Conservation (phyloP, 2,888 invertebrate genomes). For the Tipula unca region DNA sequence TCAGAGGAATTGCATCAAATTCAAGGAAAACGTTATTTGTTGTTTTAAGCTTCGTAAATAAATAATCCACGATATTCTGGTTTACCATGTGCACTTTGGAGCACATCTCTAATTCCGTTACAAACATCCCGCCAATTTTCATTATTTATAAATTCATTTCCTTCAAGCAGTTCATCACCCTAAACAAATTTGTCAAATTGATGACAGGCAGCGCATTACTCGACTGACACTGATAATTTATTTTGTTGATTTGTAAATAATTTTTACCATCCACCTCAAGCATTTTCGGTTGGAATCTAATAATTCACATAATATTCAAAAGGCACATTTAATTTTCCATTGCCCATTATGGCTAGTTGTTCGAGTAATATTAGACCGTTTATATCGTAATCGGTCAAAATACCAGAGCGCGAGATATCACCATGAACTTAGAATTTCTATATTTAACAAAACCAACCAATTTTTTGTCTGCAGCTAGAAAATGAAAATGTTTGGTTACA, state of each 20-base stretch:
- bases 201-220: slow-evolving; percentile 44
- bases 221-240: slow-evolving; percentile 49
- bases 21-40: too few relatives aligned
- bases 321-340: slow-evolving; percentile 52
- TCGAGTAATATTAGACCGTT: slow-evolving; percentile 50
- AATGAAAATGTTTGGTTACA: not conserved
- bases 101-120: slow-evolving; percentile 47
- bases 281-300: slow-evolving; percentile 47
- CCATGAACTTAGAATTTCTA: not conserved
- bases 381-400: slow-evolving; percentile 53
- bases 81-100: not conserved
- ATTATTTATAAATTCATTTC: slow-evolving; percentile 51
- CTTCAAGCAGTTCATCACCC: slow-evolving; percentile 48
- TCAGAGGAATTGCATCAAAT: too few relatives aligned
- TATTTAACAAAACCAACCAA: not conserved
- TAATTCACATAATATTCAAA: slow-evolving; percentile 49
- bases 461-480: not conserved
- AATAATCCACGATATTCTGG: not conserved
- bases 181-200: slow-evolving; percentile 53
- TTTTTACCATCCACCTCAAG: slow-evolving; percentile 47
- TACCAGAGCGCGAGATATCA: slow-evolving; percentile 38
- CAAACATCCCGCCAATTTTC: slow-evolving; percentile 50
- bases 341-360: slow-evolving; percentile 50
- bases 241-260: slow-evolving; percentile 50
- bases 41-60: not conserved